A percentile compares a stretch with the other conserved stretches of the same genome.
Evolutionary conservation across 2,888 invertebrate species (phyloP).

Genomic region (Tachina fera): DNA sequence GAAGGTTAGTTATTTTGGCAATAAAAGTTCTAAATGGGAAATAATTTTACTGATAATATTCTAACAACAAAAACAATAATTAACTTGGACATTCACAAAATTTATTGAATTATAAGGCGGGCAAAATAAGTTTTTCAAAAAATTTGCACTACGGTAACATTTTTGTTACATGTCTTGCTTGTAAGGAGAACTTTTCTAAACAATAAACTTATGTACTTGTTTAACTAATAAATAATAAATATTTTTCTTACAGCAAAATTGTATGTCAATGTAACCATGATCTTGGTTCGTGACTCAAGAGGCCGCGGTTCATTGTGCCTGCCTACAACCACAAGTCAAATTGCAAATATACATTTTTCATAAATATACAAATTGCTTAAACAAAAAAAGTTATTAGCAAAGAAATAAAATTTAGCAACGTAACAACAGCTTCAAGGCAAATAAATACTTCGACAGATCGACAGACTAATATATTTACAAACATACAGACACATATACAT

Average conservation of each 20-base stretch:
- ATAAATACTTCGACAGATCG: slow-evolving; percentile 29
- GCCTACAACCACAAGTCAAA: slow-evolving; percentile 26
- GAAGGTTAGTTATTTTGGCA: no score
- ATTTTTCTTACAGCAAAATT: slow-evolving; percentile 9
- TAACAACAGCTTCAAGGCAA: slow-evolving; percentile 54
- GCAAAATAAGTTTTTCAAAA: no score
- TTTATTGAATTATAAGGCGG: no score
- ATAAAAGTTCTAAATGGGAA: no score
- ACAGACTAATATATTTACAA: not conserved
- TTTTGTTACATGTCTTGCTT: not conserved
- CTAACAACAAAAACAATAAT: no score
- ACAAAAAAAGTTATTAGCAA: slow-evolving; percentile 25
- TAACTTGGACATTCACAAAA: no score
- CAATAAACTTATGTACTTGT: slow-evolving; percentile 28
- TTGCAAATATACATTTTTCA: slow-evolving; percentile 11
- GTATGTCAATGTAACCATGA: slow-evolving; percentile 72
- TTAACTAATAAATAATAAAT: slow-evolving; percentile 32
- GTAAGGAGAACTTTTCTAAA: slow-evolving; percentile 6
- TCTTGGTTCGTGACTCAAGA: slow-evolving; percentile 75
- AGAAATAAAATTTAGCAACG: slow-evolving; percentile 14
- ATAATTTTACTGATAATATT: no score
- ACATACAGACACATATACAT: not conserved
- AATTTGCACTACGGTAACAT: not conserved
- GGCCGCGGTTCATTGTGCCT: slow-evolving; percentile 69
- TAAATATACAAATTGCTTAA: slow-evolving; percentile 41